Base-by-base conservation (phyloP, 2,113 vertebrate species). In the Nestor notabilis region DNA sequence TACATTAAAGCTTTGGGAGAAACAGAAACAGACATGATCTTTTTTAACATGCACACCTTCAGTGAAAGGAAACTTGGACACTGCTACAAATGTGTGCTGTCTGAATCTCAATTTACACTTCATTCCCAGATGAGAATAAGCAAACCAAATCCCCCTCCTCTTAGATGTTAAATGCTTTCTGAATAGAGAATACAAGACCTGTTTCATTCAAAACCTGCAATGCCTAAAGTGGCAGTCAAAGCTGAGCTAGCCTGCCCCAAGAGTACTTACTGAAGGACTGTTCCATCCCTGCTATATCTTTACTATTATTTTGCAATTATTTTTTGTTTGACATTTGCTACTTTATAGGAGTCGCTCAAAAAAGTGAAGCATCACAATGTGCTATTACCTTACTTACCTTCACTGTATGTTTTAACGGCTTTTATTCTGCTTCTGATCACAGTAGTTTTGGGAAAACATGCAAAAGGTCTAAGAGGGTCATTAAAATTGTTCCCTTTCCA, bases 171-270 rank as follows among this genome's bases (percentile, higher is more conserved):
- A 83, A 70, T 28, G 2, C 6, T 56, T 50, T 56, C 63, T 52
- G 21, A 87, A 39, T 11, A 61, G 56, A 83, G 27, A n/a, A 47
- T 10, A 6, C 0, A 0, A 29, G 18, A 31, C 35, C 14, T 41
- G 31, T 66, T 61, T 20, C 28, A 20, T 35, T 52, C 52, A 4
- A 5, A 55, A 77, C 13, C 28, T 83, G 39, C 28, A 16, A 1
- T 0, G 9, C 12, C 29, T 31, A 72, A 65, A 88, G 35, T 17
- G 76, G 37, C 35, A 66, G 13, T 17, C 33, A 41, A 41, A 80
- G 28, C 49, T 86, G 49, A 85, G n/a, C 14, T 39, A 13, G 12
- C 17, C 39, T 86, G 21, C 17, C 55, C 43, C 49, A 76, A 35
- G 69, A 50, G 50, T 19, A 35, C 23, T 49, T 27, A 3, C 47